Percentiles rank a stretch among this genome's conserved stretches.
These are phyloP conservation scores for Nomada ferruginata DNA, from an alignment of 2,888 invertebrate species.

Conservation along the genomic window DNA sequence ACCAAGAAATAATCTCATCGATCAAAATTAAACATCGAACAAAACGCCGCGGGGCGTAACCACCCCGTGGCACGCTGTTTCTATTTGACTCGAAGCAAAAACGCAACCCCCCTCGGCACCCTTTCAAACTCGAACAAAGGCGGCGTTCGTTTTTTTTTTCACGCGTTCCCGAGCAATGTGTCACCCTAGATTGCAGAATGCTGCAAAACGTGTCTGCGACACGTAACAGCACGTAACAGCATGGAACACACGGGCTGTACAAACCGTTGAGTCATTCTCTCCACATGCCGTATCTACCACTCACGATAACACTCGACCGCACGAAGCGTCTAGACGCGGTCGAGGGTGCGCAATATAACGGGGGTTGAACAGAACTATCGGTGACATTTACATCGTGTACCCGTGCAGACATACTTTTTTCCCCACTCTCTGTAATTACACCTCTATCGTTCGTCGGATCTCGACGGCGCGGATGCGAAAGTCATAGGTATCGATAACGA, in stretches of 20 bases:
- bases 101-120: background rate
- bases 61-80: background rate
- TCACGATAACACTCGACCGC: conserved; percentile 57
- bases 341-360: conserved; percentile 40
- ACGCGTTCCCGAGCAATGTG: conserved; percentile 58
- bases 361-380: conserved; percentile 51
- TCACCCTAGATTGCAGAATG: conserved; percentile 61
- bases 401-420: conserved; percentile 38
- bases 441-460: conserved; percentile 64
- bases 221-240: conserved; percentile 56
- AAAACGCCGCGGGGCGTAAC: conserved; percentile 2
- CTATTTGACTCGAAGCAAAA: conserved; percentile 9
- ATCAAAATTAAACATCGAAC: conserved; percentile 5
- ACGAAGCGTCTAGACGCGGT: conserved; percentile 70
- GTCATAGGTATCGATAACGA: conserved; percentile 33
- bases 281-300: conserved; percentile 59
- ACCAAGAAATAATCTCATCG: background rate
- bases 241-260: conserved; percentile 36
- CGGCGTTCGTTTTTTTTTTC: conserved; percentile 41
- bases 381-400: conserved; percentile 54
- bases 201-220: conserved; percentile 58
- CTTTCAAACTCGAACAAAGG: conserved; percentile 40
- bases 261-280: conserved; percentile 66
- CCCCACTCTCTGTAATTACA: conserved; percentile 71
- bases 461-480: background rate